These are phyloP conservation scores for Decapterus maruadsi DNA, from an alignment of 2,797 vertebrate species.

Conservation along the genomic window DNA sequence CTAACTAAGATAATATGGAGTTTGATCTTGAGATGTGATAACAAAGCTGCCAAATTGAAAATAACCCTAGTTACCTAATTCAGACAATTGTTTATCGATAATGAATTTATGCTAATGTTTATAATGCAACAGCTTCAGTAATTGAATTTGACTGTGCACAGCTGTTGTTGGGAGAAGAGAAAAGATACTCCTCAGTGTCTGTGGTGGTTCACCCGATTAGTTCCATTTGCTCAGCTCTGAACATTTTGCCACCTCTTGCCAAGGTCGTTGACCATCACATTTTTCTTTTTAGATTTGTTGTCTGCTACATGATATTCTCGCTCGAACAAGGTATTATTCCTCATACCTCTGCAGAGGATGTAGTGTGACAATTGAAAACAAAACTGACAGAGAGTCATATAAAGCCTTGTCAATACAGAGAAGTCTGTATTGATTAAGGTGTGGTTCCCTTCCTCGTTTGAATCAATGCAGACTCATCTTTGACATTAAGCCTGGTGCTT, in stretches of 20 bases:
- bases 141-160: slow-evolving; percentile 9
- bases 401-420: slow-evolving; percentile 11
- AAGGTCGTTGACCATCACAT: neutral
- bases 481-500: neutral
- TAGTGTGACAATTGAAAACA: neutral
- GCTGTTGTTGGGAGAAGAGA: neutral
- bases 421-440: slow-evolving; percentile 17
- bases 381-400: neutral
- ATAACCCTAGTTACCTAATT: neutral
- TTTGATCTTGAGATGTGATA: neutral
- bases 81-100: neutral
- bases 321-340: neutral
- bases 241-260: neutral
- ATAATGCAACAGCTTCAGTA: neutral
- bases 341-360: neutral
- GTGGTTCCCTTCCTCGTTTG: neutral
- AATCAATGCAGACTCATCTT: slow-evolving; percentile 18
- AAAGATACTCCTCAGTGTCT: neutral
- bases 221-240: neutral
- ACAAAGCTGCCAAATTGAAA: neutral
- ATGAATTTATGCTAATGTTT: neutral
- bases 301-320: neutral
- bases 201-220: neutral
- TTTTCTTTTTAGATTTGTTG: neutral
- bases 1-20: neutral